These are phyloP conservation scores for Polydrusus tereticollis DNA, from an alignment of 2,888 invertebrate species.

Conservation along the genomic window DNA sequence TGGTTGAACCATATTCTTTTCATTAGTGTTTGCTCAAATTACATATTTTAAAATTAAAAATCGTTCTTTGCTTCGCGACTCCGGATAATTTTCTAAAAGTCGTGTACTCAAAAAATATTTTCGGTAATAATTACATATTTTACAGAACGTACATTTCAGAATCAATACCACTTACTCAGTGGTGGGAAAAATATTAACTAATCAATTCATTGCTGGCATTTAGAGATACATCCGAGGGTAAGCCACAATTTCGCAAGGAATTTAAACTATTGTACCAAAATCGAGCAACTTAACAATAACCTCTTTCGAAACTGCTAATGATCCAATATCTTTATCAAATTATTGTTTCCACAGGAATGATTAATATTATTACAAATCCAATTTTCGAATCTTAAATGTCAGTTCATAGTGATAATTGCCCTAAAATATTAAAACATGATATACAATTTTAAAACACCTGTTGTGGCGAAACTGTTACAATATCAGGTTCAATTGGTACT, in stretches of 20 bases:
- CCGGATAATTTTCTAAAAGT: too few relatives aligned
- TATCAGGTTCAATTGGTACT: constrained; percentile 32
- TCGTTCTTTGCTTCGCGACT: too few relatives aligned
- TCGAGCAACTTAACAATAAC: constrained; percentile 22
- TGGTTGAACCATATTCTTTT: too few relatives aligned
- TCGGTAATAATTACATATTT: too few relatives aligned
- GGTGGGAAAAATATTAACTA: not conserved
- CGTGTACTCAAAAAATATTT: too few relatives aligned
- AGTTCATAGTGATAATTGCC: constrained; percentile 30
- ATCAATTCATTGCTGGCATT: constrained; percentile 21
- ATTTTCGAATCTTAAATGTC: constrained; percentile 34
- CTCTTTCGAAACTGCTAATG: constrained; percentile 22
- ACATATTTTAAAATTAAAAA: too few relatives aligned
- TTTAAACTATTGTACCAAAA: not conserved
- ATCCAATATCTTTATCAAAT: constrained; percentile 15
- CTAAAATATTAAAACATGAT: constrained; percentile 24
- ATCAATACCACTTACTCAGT: too few relatives aligned
- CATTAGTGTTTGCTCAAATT: too few relatives aligned
- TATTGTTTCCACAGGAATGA: constrained; percentile 16
- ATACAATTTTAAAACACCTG: constrained; percentile 32
- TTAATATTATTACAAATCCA: constrained; percentile 19
- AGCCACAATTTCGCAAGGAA: constrained; percentile 9
- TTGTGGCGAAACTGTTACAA: constrained; percentile 32
- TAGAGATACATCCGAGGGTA: constrained; percentile 16
- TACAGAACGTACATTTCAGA: too few relatives aligned